Evolutionary conservation across 1,140 invertebrate genomes (phyloP).

Genomic region (Musca vetustissima): DNA sequence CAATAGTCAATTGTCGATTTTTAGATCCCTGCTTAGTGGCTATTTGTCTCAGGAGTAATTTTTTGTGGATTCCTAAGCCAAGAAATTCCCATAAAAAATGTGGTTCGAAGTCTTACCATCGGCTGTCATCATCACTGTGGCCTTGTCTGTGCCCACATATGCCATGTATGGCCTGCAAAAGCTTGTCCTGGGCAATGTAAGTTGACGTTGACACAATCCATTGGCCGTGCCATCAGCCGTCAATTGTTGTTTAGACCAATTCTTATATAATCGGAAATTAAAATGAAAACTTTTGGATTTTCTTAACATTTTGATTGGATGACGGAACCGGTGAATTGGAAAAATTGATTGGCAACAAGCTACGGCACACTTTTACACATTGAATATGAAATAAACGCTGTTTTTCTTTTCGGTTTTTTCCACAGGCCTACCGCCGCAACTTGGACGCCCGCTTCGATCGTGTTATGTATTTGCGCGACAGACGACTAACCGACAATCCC

Average conservation of each 20-base stretch:
- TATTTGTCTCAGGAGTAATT: too few species aligned
- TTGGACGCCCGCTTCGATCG: constrained; percentile 58
- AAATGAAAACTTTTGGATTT: constrained; percentile 21
- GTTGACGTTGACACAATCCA: constrained; percentile 33
- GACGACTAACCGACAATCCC: constrained; percentile 58
- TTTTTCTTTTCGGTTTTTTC: constrained; percentile 24
- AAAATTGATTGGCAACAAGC: background rate
- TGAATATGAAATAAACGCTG: background rate
- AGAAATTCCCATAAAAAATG: constrained; percentile 50
- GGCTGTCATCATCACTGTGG: constrained; percentile 61
- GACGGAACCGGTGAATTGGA: background rate
- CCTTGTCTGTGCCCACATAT: constrained; percentile 60
- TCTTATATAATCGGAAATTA: constrained; percentile 50
- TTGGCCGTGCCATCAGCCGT: constrained; percentile 25
- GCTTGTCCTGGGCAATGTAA: constrained; percentile 62
- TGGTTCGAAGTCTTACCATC: constrained; percentile 68
- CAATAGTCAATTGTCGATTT: too few species aligned
- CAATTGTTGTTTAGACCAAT: constrained; percentile 27
- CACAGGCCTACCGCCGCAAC: constrained; percentile 60
- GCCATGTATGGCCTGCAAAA: constrained; percentile 63
- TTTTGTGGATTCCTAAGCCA: background rate
- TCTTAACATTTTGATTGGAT: constrained; percentile 22
- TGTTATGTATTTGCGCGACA: constrained; percentile 58
- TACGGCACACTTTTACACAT: background rate
- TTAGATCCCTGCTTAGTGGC: too few species aligned